A percentile compares a stretch with the other conserved stretches of the same genome.
Evolutionary conservation across 2,888 invertebrate genomes (phyloP).

Genomic region (Iphiclides podalirius): DNA sequence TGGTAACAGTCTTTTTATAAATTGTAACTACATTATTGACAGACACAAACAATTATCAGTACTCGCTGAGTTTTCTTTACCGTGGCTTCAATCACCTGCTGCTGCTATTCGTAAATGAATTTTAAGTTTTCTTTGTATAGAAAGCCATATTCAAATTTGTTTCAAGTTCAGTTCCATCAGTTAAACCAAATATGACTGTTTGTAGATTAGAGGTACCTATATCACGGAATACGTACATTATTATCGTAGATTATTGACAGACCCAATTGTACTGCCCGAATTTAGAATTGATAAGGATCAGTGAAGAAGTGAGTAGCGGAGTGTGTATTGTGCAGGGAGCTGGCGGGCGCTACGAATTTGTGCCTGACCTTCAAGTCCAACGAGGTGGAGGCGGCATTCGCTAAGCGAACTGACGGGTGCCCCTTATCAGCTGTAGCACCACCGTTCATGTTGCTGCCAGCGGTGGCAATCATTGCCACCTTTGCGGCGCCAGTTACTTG

Average conservation of each 20-base stretch:
- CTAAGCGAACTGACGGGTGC: slow-evolving; percentile 53
- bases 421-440: slow-evolving; percentile 60
- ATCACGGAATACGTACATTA: too few species aligned
- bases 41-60: not conserved
- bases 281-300: too few species aligned
- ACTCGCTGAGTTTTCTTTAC: slow-evolving; percentile 12
- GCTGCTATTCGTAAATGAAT: not conserved
- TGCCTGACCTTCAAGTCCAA: slow-evolving; percentile 62
- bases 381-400: slow-evolving; percentile 56
- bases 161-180: too few species aligned
- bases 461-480: slow-evolving; percentile 56
- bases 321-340: slow-evolving; percentile 54
- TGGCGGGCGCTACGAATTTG: slow-evolving; percentile 63
- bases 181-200: too few species aligned
- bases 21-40: too few species aligned
- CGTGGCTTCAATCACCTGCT: slow-evolving; percentile 37
- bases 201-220: too few species aligned
- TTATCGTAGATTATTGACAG: too few species aligned
- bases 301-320: too few species aligned
- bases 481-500: slow-evolving; percentile 59
- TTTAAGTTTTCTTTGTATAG: not conserved
- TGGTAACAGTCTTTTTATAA: not conserved
- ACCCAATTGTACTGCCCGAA: too few species aligned
- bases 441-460: slow-evolving; percentile 66
- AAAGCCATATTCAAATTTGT: too few species aligned